phyloP scores from a whole-genome alignment of 1,140 invertebrate species.

The Callitettix versicolor region DNA sequence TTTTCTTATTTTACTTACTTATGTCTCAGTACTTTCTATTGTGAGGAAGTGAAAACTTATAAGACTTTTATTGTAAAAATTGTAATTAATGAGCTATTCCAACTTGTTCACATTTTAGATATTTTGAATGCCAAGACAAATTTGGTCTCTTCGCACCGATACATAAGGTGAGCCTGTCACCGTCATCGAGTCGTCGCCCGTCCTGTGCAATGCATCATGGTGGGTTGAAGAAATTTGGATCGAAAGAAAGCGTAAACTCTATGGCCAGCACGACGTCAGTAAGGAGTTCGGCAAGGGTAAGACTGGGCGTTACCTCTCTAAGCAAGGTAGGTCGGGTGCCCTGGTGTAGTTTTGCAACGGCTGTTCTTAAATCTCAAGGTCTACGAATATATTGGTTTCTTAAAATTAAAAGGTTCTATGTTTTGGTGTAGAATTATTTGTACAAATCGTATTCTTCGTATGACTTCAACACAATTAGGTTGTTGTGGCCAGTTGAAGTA shows the following conservation, averaged over 20 bases:
- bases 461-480: too few species aligned
- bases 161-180: conserved; percentile 74
- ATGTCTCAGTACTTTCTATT: too few species aligned
- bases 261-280: conserved; percentile 43
- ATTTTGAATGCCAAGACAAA: conserved; percentile 84
- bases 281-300: conserved; percentile 41
- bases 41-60: too few species aligned
- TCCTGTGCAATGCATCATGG: conserved; percentile 47
- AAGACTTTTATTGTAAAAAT: too few species aligned
- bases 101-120: too few species aligned
- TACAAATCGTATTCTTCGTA: too few species aligned
- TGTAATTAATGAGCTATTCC: too few species aligned
- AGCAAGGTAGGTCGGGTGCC: not conserved
- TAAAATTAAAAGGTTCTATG: not conserved
- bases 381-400: too few species aligned
- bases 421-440: not conserved
- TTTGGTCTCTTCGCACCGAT: conserved; percentile 87
- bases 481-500: too few species aligned
- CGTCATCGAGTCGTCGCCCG: conserved; percentile 50
- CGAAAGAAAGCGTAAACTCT: conserved; percentile 75
- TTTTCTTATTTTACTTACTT: too few species aligned
- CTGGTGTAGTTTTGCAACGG: not conserved
- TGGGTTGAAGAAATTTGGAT: conserved; percentile 40
- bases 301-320: conserved; percentile 46
- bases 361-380: not conserved